A percentile compares a stretch with the other conserved stretches of the same genome.
Evolutionary conservation across 2,797 vertebrate genomes (phyloP).

Genomic region (Paratrypauchen microcephalus): DNA sequence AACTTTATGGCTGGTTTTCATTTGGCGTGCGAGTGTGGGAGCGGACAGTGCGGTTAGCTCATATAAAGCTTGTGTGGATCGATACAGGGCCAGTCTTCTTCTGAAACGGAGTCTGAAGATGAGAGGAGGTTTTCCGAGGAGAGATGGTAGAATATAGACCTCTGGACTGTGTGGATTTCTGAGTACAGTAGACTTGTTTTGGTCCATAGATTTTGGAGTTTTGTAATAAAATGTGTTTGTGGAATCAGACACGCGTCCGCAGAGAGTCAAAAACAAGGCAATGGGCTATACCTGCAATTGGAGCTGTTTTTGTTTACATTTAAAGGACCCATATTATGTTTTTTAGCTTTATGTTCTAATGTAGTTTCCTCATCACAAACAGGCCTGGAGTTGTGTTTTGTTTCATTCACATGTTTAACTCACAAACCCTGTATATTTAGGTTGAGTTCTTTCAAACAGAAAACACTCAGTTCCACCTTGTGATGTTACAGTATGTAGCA

Average conservation of each 20-base stretch:
- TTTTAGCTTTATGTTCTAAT: too few species aligned
- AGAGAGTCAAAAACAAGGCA: neutral
- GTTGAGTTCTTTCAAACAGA: too few species aligned
- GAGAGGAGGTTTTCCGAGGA: constrained; percentile 53
- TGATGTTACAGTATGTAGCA: too few species aligned
- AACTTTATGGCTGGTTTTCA: constrained; percentile 17
- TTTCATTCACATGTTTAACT: too few species aligned
- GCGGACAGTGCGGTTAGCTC: constrained; percentile 30
- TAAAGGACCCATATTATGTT: too few species aligned
- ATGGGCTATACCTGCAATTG: neutral
- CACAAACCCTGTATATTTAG: too few species aligned
- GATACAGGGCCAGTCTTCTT: constrained; percentile 55
- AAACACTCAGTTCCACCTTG: too few species aligned
- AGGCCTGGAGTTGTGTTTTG: too few species aligned
- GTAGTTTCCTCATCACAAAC: too few species aligned
- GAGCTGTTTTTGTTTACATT: neutral
- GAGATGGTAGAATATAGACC: constrained; percentile 9
- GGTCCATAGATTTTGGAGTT: constrained; percentile 44
- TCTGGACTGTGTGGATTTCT: constrained; percentile 12
- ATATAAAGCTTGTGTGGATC: constrained; percentile 50
- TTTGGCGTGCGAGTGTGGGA: constrained; percentile 26
- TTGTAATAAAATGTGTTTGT: constrained; percentile 36
- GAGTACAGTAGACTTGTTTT: constrained; percentile 22
- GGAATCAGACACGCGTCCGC: constrained; percentile 2
- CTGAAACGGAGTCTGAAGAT: constrained; percentile 48